phyloP scores from a whole-genome alignment of 37 sponge, comb jelly and placozoan species.

The Amphimedon queenslandica region DNA sequence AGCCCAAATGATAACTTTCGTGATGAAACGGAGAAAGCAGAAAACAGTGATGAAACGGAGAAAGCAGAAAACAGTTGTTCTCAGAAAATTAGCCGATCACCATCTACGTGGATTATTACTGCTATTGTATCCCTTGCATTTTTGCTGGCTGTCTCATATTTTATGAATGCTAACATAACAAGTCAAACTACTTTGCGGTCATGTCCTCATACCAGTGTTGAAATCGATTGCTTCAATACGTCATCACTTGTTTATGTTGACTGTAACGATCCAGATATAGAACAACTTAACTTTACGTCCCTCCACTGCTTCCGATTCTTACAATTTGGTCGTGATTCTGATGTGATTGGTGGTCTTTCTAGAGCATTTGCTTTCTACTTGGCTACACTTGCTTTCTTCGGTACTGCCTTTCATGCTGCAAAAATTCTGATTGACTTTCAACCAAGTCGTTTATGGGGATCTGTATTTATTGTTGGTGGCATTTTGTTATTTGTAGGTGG shows the following conservation, averaged over 20 bases:
- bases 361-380: conserved; percentile 48
- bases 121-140: conserved; percentile 16
- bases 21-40: background rate
- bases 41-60: background rate
- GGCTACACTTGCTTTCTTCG: conserved; percentile 32
- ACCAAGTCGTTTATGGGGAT: conserved; percentile 37
- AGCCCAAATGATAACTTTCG: background rate
- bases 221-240: conserved; percentile 27
- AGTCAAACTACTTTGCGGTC: background rate
- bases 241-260: conserved; percentile 4
- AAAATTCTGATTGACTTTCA: conserved; percentile 24
- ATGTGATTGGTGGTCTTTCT: conserved; percentile 31
- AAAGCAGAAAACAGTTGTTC: background rate
- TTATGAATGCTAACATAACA: conserved; percentile 23
- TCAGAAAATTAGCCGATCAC: background rate
- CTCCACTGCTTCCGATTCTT: conserved; percentile 54
- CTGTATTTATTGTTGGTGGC: conserved; percentile 15
- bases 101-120: conserved; percentile 34
- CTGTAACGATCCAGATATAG: background rate
- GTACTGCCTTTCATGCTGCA: conserved; percentile 15
- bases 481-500: conserved; percentile 3
- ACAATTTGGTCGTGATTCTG: conserved; percentile 32
- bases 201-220: background rate
- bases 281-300: background rate
- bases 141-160: conserved; percentile 31